Conservation (phyloP, 2,797 vertebrate genomes). For the Hydrolagus colliei region DNA sequence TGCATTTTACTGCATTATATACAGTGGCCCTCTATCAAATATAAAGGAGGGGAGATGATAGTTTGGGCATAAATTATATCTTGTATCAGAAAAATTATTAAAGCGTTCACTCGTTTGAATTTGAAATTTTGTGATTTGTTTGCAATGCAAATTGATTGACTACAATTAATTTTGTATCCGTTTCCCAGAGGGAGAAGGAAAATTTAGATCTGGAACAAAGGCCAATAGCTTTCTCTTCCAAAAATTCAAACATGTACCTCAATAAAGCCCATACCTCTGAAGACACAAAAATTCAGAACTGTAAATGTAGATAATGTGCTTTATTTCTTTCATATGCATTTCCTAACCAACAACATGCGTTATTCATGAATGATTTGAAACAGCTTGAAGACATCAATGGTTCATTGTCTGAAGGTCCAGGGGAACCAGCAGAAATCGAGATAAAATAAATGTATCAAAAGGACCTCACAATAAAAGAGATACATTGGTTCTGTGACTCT, state of each 20-base stretch:
- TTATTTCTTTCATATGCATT: not conserved
- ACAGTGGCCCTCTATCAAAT: too few relatives aligned
- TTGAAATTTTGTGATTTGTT: too few relatives aligned
- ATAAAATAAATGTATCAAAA: conserved; percentile 24
- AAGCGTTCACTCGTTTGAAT: too few relatives aligned
- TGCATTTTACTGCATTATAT: too few relatives aligned
- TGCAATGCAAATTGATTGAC: too few relatives aligned
- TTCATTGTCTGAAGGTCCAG: not conserved
- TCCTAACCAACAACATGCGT: not conserved
- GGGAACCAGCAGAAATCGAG: not conserved
- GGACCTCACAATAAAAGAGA: not conserved
- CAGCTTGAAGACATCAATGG: not conserved
- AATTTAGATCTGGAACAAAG: not conserved
- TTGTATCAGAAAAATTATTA: too few relatives aligned
- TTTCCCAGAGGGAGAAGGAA: too few relatives aligned
- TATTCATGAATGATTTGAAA: conserved; percentile 11
- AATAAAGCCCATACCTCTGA: not conserved
- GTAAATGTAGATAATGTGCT: not conserved
- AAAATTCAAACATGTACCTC: not conserved
- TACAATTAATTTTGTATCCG: too few relatives aligned
- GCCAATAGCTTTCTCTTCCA: not conserved
- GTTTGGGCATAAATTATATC: too few relatives aligned
- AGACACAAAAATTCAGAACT: not conserved
- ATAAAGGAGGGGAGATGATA: too few relatives aligned
- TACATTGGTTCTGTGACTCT: too few relatives aligned